Evolutionary conservation across 2,888 invertebrate genomes (phyloP).

Genomic region (Acrocyrtus sp.): DNA sequence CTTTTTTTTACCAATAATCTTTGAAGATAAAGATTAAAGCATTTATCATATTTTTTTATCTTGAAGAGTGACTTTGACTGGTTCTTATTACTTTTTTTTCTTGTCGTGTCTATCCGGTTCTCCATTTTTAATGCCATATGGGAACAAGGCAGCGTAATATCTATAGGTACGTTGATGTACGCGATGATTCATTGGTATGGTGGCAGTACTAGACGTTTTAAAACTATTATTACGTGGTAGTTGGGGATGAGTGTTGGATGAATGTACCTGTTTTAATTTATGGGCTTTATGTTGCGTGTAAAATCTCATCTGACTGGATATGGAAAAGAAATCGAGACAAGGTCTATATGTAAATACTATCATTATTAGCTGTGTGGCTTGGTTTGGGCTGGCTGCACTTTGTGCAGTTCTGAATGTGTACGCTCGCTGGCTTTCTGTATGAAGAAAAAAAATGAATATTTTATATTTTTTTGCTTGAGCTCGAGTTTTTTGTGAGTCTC

Average conservation of each 20-base stretch:
- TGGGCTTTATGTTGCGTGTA: not conserved
- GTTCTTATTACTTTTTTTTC: slow-evolving; percentile 12
- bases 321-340: too few species aligned
- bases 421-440: too few species aligned
- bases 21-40: not conserved
- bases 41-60: not conserved
- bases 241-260: not conserved
- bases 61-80: not conserved
- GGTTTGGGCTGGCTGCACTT: too few species aligned
- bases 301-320: not conserved
- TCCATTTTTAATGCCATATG: slow-evolving; percentile 8
- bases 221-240: too few species aligned
- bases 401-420: too few species aligned
- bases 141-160: too few species aligned
- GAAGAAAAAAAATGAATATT: too few species aligned
- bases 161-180: too few species aligned
- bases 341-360: not conserved
- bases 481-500: too few species aligned
- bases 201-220: too few species aligned
- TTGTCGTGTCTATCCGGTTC: slow-evolving; percentile 39
- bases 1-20: not conserved
- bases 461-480: too few species aligned
- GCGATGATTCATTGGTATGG: not conserved
- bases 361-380: too few species aligned
- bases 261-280: not conserved